Base-by-base conservation (phyloP, 1,140 invertebrate species). In the Lepidurus apus region DNA sequence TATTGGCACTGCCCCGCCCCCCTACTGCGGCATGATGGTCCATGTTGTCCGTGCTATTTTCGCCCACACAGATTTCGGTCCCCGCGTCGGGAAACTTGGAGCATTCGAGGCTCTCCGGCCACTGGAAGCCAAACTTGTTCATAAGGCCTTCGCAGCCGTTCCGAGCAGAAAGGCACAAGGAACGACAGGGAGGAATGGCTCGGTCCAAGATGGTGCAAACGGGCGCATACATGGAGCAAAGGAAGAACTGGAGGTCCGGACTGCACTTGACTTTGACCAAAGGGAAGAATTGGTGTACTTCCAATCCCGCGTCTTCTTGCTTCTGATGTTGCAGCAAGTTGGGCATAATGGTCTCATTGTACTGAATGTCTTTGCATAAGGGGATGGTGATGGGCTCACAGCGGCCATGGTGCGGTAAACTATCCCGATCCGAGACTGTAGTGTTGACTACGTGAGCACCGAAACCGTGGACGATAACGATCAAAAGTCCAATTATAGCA, bases 201-300 rank as follows among this genome's bases (percentile, higher is more conserved):
- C 89, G 87, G 43, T 97, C 94, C 78, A 98, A 85, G 76, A 98
- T 95, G 1, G 95, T 97, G 84, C 98, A 99, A 0, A 99, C 93
- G 0, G 98, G 98, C 7, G 93, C 94, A 85, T 96, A 99, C 76
- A 99, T 90, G 0, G 95, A 93, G 87, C 98, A 99, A 24, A 99
- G 86, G 84, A 99, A 99, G 80, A 98, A 93, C 84, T 96, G 93
- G 43, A 98, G 86, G 85, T 98, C 94, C 0, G 93, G 90, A 80
- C 95, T 97, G 85, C 98, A 99, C 81, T 96, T 91, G 6, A 98
- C 91, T 87, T 98, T 98, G 1, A 99, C 93, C n/a, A 99, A 86
- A 3, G 97, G 95, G 78, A 93, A 93, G 84, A 95, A 98, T 83
- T 96, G 93, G 84, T 97, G 93, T 0, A 99, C 91, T 82, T 98